phyloP scores from a whole-genome alignment of 2,888 invertebrate genomes.

The Drosophila mayaguana region DNA sequence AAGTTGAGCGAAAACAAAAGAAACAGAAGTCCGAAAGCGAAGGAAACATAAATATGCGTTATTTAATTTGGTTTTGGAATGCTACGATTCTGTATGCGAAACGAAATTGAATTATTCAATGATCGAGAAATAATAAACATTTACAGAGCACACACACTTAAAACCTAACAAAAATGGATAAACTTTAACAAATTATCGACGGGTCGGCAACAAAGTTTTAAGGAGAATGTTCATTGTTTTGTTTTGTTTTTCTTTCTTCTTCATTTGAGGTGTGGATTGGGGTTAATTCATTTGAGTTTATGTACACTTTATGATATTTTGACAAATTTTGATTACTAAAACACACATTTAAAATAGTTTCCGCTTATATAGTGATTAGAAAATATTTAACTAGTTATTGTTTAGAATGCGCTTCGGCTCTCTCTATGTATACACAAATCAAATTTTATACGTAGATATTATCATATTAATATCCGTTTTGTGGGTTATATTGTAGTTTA shows the following conservation, averaged over 20 bases:
- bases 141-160: conserved; percentile 69
- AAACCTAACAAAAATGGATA: conserved; percentile 74
- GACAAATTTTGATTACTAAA: conserved; percentile 56
- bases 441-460: conserved; percentile 52
- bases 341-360: conserved; percentile 62
- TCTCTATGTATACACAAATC: conserved; percentile 55
- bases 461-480: conserved; percentile 53
- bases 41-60: conserved; percentile 35
- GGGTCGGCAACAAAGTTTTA: conserved; percentile 45
- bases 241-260: conserved; percentile 30
- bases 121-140: conserved; percentile 55
- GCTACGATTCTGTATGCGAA: conserved; percentile 73
- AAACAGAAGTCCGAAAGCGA: conserved; percentile 32
- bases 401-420: conserved; percentile 60
- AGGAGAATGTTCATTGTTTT: conserved; percentile 37
- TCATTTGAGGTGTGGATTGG: conserved; percentile 32
- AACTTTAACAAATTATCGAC: conserved; percentile 71
- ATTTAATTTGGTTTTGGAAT: conserved; percentile 68
- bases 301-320: conserved; percentile 57
- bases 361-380: conserved; percentile 55
- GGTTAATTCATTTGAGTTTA: conserved; percentile 61
- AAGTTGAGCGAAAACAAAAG: conserved; percentile 31
- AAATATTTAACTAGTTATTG: conserved; percentile 73
- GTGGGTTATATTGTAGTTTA: conserved; percentile 56
- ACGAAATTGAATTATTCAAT: conserved; percentile 17